Percentiles rank a stretch among this genome's conserved stretches.
Conservation (phyloP, 2,113 vertebrate species). For the Crypturellus undulatus region DNA sequence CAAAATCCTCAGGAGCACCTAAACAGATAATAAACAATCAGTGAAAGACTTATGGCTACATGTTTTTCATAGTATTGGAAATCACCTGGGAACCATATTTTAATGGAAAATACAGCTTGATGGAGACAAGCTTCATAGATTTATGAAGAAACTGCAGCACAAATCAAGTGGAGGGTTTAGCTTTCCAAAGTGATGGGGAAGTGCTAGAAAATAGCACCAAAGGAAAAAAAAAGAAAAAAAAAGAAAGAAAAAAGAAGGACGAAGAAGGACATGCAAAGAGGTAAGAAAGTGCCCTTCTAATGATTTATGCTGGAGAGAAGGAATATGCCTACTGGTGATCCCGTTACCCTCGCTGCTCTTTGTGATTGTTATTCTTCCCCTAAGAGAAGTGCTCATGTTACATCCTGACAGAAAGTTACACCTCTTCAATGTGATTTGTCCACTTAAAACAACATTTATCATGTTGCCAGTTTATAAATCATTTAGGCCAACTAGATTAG, state of each 20-base stretch:
- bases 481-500: constrained; percentile 80
- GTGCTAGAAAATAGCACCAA: constrained; percentile 44
- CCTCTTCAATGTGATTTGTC: constrained; percentile 72
- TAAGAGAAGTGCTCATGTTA: constrained; percentile 62
- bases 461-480: constrained; percentile 82
- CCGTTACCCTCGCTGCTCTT: constrained; percentile 59
- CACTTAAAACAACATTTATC: constrained; percentile 80
- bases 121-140: constrained; percentile 75
- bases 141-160: constrained; percentile 80
- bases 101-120: constrained; percentile 85
- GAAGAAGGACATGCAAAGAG: constrained; percentile 14
- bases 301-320: constrained; percentile 77
- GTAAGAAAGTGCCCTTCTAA: not conserved
- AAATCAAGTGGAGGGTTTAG: constrained; percentile 77
- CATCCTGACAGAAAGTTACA: constrained; percentile 75
- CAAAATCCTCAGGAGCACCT: constrained; percentile 82
- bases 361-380: constrained; percentile 63
- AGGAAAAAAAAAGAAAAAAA: not conserved
- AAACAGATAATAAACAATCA: constrained; percentile 77
- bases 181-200: constrained; percentile 70
- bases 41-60: constrained; percentile 79
- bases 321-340: constrained; percentile 69
- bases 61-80: constrained; percentile 82
- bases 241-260: not conserved
- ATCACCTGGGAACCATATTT: constrained; percentile 84